Evolutionary conservation across 2,888 invertebrate genomes (phyloP).

Genomic region (Silvanus unidentatus): DNA sequence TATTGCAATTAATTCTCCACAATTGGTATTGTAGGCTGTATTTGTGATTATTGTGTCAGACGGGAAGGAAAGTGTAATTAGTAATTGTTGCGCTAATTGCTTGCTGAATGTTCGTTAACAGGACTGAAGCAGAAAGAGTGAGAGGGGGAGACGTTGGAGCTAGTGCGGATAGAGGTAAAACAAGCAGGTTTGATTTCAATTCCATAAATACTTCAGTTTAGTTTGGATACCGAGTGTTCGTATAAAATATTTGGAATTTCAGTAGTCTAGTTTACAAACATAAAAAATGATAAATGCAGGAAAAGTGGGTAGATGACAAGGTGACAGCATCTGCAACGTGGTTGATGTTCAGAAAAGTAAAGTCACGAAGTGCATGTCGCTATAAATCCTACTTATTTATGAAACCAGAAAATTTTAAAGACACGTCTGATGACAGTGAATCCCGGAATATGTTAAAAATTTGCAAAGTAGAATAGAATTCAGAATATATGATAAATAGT

Average conservation of each 20-base stretch:
- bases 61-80: too few relatives aligned
- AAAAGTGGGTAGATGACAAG: slow-evolving; percentile 37
- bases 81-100: too few relatives aligned
- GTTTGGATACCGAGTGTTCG: neutral
- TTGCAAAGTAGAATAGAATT: slow-evolving; percentile 8
- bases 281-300: slow-evolving; percentile 33
- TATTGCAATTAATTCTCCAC: too few relatives aligned
- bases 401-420: slow-evolving; percentile 39
- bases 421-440: slow-evolving; percentile 32
- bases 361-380: slow-evolving; percentile 45
- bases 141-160: too few relatives aligned
- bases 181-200: too few relatives aligned
- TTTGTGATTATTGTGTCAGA: too few relatives aligned
- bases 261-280: neutral
- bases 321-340: slow-evolving; percentile 38
- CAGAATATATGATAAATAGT: too few relatives aligned
- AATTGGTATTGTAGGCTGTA: too few relatives aligned
- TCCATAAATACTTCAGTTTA: neutral
- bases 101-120: too few relatives aligned
- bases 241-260: neutral
- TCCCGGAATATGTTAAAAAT: slow-evolving; percentile 29
- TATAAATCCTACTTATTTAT: slow-evolving; percentile 47
- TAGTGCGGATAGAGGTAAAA: too few relatives aligned
- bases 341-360: slow-evolving; percentile 33
- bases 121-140: too few relatives aligned